phyloP scores from a whole-genome alignment of 2,797 vertebrate species.

The Muraenolepis orangiensis region DNA sequence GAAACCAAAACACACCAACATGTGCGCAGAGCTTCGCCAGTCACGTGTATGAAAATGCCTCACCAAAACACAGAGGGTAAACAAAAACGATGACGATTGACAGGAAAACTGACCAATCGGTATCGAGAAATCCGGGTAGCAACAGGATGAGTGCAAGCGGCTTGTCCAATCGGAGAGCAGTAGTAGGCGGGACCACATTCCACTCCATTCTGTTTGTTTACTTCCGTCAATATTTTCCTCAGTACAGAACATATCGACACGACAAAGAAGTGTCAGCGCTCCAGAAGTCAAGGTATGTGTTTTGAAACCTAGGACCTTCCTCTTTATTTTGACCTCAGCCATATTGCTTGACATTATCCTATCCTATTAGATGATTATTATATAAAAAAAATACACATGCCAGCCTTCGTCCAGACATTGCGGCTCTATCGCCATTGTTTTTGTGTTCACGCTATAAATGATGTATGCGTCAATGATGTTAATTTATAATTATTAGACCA shows the following conservation, averaged over 20 bases:
- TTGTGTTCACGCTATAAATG: background rate
- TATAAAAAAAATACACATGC: background rate
- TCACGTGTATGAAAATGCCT: slow-evolving; percentile 60
- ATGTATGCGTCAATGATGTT: background rate
- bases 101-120: slow-evolving; percentile 36
- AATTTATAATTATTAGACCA: too few species aligned
- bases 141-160: slow-evolving; percentile 35
- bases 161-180: slow-evolving; percentile 47
- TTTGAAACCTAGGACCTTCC: background rate
- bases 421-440: background rate
- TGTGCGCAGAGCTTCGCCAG: slow-evolving; percentile 48
- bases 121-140: slow-evolving; percentile 30
- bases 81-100: slow-evolving; percentile 38
- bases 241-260: background rate
- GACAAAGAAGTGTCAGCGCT: slow-evolving; percentile 24
- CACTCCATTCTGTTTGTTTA: slow-evolving; percentile 42
- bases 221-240: slow-evolving; percentile 69
- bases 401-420: background rate
- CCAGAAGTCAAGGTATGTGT: slow-evolving; percentile 45
- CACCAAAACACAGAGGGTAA: slow-evolving; percentile 45
- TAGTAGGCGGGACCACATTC: slow-evolving; percentile 24
- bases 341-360: background rate
- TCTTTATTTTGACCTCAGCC: background rate
- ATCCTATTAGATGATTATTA: background rate
- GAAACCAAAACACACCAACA: slow-evolving; percentile 67